These are phyloP conservation scores for Mamestra configurata DNA, from an alignment of 1,140 invertebrate species.

Conservation along the genomic window DNA sequence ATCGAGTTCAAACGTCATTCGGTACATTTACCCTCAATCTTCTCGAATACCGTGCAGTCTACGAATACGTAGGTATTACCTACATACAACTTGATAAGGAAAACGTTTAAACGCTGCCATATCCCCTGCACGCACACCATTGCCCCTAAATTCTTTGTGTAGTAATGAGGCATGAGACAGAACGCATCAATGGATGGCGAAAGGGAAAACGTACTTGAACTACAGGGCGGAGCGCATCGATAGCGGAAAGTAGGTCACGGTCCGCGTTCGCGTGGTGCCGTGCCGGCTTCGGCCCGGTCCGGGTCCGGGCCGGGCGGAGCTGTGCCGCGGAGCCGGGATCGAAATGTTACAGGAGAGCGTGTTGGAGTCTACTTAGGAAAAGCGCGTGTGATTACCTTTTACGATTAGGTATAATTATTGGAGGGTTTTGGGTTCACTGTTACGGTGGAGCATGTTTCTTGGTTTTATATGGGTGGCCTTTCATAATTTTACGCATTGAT, in stretches of 20 bases:
- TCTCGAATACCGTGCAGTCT: neutral
- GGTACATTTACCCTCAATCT: neutral
- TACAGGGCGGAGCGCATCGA: conserved; percentile 63
- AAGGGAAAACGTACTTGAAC: conserved; percentile 68
- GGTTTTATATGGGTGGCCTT: neutral
- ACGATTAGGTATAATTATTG: conserved; percentile 10
- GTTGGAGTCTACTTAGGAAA: conserved; percentile 18
- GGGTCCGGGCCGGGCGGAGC: conserved; percentile 19
- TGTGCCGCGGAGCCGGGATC: conserved; percentile 5
- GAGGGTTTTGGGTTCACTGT: neutral
- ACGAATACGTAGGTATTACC: neutral
- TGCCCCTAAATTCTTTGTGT: conserved; percentile 29
- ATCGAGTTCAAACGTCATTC: neutral
- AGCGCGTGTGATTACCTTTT: neutral
- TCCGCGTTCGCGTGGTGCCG: conserved; percentile 49
- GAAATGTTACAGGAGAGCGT: neutral
- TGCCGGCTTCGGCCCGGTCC: neutral
- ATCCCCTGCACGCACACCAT: conserved; percentile 9
- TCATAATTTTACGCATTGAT: neutral
- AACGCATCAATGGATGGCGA: conserved; percentile 63
- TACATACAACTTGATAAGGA: neutral
- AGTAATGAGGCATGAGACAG: conserved; percentile 42
- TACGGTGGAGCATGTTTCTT: neutral
- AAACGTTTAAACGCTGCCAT: conserved; percentile 2
- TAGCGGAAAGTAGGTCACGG: conserved; percentile 66